Base-by-base conservation (phyloP, 2,113 vertebrate genomes). In the Zosterops lateralis region DNA sequence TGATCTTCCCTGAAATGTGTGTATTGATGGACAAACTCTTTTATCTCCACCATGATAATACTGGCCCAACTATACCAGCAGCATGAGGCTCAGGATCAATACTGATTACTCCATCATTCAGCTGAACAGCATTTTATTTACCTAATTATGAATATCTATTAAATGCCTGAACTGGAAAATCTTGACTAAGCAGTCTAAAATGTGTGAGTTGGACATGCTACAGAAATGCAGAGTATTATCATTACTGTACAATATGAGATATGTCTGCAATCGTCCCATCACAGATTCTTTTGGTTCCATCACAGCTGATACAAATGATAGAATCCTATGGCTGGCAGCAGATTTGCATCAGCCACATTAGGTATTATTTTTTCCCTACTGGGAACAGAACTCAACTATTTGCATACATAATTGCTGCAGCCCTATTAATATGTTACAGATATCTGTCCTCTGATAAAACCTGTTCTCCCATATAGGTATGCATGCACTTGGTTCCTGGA, bases 181-280 rank as follows among this genome's bases (percentile, higher is more conserved):
- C 58, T 77, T 64, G 51, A 71, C 75, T 62, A 50, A 83, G 48
- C 44, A 76, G 56, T 38, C 58, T 76, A 56, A 85, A 89, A 44
- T n/a, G 15, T 0, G 0, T 8, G 32, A 75, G 56, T 32, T 38
- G 12, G 32, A 65, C 31, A 47, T 0, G 0, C 21, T 89, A 12
- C 22, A 40, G 66, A 85, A 85, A 54, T 26, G 19, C 31, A 62
- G 67, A 40, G 8, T 22, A 24, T 40, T 67, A 79, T 56, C 25
- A 51, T 50, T 60, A 26, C 7, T 18, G 17, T 54, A 54, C 77
- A 60, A 51, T 51, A 60, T 24, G n/a, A 29, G 38, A 71, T n/a
- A 42, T 36, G 71, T 25, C 24, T 48, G 31, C 0, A 0, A 17
- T 56, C 31, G 82, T 92, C 81, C 50, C 1, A 0, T 61, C 66